A percentile compares a stretch with the other conserved stretches of the same genome.
phyloP scores from a whole-genome alignment of 2,888 invertebrate genomes.

The Artemia sinica region DNA sequence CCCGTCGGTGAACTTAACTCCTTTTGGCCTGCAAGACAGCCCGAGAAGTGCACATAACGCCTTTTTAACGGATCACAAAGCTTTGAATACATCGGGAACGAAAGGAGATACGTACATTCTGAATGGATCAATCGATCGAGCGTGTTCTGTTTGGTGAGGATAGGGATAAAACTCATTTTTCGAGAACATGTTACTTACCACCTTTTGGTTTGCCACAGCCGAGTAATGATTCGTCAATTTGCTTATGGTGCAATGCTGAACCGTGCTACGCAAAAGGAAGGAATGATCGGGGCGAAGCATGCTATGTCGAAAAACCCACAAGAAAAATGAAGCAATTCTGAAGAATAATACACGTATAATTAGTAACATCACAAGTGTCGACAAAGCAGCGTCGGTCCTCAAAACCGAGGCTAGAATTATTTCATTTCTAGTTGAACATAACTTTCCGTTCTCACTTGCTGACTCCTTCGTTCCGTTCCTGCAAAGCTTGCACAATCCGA shows the following conservation, averaged over 20 bases:
- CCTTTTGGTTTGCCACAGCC: neutral
- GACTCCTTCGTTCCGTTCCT: neutral
- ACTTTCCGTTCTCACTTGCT: constrained; percentile 1
- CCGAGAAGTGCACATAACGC: too few species aligned
- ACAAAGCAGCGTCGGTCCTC: neutral
- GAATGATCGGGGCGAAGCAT: too few species aligned
- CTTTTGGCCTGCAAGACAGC: too few species aligned
- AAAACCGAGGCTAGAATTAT: neutral
- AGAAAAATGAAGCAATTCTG: neutral
- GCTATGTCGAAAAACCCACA: neutral
- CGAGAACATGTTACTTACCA: too few species aligned
- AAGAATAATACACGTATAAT: neutral
- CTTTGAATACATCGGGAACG: too few species aligned
- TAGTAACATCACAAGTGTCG: neutral
- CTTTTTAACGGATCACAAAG: too few species aligned
- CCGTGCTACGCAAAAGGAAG: neutral
- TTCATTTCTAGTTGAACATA: neutral
- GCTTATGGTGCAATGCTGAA: neutral
- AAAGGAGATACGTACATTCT: too few species aligned
- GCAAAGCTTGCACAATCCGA: neutral
- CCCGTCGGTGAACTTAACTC: too few species aligned
- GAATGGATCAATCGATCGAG: too few species aligned
- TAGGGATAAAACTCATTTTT: too few species aligned
- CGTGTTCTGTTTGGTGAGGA: too few species aligned
- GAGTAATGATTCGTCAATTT: neutral